phyloP scores from a whole-genome alignment of 2,797 vertebrate genomes.

The Aplochiton taeniatus region DNA sequence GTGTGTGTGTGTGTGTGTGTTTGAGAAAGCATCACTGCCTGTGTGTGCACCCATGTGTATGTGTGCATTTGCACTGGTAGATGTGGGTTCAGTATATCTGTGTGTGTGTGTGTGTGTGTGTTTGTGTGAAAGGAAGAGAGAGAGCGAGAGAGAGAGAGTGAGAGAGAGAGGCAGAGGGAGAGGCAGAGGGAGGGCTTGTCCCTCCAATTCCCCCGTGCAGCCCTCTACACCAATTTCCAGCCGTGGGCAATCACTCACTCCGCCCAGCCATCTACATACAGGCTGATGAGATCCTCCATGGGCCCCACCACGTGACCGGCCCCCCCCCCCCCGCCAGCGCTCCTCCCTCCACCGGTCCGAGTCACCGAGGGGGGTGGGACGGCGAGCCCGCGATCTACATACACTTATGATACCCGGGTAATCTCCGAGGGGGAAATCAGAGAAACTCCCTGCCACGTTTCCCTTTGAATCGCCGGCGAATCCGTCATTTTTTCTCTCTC shows the following conservation, averaged over 20 bases:
- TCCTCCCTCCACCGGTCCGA: conserved; percentile 51
- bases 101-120: conserved; percentile 12
- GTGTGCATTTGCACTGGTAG: conserved; percentile 2
- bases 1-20: conserved; percentile 8
- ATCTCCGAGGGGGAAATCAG: conserved; percentile 70
- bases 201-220: conserved; percentile 79
- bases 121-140: conserved; percentile 20
- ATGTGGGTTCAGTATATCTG: conserved; percentile 10
- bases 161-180: conserved; percentile 56
- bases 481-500: conserved; percentile 61
- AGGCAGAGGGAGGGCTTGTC: conserved; percentile 59
- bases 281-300: conserved; percentile 79
- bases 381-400: conserved; percentile 64
- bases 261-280: conserved; percentile 81
- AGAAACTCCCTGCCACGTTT: conserved; percentile 61
- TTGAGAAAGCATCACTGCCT: neutral
- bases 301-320: conserved; percentile 74
- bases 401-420: conserved; percentile 68
- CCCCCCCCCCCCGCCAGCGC: conserved; percentile 56
- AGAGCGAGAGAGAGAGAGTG: conserved; percentile 40
- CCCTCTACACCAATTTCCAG: conserved; percentile 80
- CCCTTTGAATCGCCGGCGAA: conserved; percentile 63
- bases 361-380: conserved; percentile 35
- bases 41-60: neutral
- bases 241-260: conserved; percentile 83